Evolutionary conservation across 2,888 invertebrate species (phyloP), one percentile per base, ranked within the genome.

Genomic region (Pachydiplax longipennis): DNA sequence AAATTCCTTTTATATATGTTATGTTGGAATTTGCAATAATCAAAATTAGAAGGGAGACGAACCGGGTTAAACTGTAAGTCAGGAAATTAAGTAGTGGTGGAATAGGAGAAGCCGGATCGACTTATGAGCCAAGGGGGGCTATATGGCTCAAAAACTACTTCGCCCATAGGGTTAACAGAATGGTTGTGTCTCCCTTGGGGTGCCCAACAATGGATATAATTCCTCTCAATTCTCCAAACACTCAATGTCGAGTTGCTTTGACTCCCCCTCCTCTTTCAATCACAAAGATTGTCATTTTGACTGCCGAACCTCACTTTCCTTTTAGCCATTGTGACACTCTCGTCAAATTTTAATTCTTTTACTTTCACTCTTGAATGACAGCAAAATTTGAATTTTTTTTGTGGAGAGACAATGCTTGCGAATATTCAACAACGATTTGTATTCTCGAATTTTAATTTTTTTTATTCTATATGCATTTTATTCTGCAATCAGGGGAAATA

Each of bases 181-280:
- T 37, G 87, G 61, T 87, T 65, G 87, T 87, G 58, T 58, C n/a
- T 37, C 87, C 87, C 73, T 61, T 87, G 22, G 87, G 87, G 40
- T 18, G n/a, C 65, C 65, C 37, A 40, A 87, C 87, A 61, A 61
- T 87, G 87, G 53, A n/a, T 87, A 87, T 87, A 35, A 87, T 87
- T 87, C 87, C 58, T 22, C 31, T 61, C 87, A n/a, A 44, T 13
- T 58, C 83, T 31, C 25, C 31, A 53, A 48, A 35, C 87, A 73
- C 73, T 73, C 73, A 25, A 25, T n/a, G 5, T 37, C 37, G 37
- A 37, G n/a, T 25, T 22, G n/a, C 22, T 25, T 65, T 10, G 1
- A n/a, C 73, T 31, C 73, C 25, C 73, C 73, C 31, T 65, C 25
- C 13, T 10, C 25, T 73, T 31, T 31, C 73, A 31, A 73, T 73